A percentile compares a stretch with the other conserved stretches of the same genome.
phyloP scores from a whole-genome alignment of 2,888 invertebrate species.

The Drosophila crucigera region DNA sequence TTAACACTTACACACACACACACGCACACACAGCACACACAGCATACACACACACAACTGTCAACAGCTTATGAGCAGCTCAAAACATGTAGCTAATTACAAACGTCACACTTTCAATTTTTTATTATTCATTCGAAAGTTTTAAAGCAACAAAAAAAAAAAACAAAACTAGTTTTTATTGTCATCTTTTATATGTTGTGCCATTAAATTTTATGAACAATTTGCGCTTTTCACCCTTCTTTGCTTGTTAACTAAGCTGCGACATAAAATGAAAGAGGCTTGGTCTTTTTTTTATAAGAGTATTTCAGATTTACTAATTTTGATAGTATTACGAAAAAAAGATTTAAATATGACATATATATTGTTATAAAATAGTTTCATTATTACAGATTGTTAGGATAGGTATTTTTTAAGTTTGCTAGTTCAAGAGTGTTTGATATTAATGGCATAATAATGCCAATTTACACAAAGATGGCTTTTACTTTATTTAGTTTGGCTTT shows the following conservation, averaged over 20 bases:
- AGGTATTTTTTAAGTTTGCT: not conserved
- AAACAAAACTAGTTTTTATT: conserved; percentile 32
- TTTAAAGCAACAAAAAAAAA: conserved; percentile 3
- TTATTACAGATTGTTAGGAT: not conserved
- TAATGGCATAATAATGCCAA: too few species aligned
- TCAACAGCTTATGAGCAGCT: conserved; percentile 7
- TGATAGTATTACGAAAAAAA: not conserved
- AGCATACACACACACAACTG: not conserved
- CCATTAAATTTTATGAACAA: conserved; percentile 48
- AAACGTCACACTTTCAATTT: conserved; percentile 66
- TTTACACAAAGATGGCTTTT: too few species aligned
- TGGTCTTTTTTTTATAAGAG: not conserved
- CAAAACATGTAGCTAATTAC: conserved; percentile 44
- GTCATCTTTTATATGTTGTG: conserved; percentile 7
- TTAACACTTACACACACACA: conserved; percentile 7
- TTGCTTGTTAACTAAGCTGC: not conserved
- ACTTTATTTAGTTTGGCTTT: not conserved
- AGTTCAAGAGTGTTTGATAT: not conserved
- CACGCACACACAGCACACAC: not conserved
- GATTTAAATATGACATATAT: not conserved
- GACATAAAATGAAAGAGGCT: not conserved
- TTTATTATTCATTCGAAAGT: conserved; percentile 41
- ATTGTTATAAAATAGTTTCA: not conserved
- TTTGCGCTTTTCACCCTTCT: conserved; percentile 7
- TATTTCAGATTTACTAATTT: not conserved